Evolutionary conservation across 2,888 invertebrate genomes (phyloP), one percentile per base, ranked within the genome.

Genomic region (Caenorhabditis sp.): DNA sequence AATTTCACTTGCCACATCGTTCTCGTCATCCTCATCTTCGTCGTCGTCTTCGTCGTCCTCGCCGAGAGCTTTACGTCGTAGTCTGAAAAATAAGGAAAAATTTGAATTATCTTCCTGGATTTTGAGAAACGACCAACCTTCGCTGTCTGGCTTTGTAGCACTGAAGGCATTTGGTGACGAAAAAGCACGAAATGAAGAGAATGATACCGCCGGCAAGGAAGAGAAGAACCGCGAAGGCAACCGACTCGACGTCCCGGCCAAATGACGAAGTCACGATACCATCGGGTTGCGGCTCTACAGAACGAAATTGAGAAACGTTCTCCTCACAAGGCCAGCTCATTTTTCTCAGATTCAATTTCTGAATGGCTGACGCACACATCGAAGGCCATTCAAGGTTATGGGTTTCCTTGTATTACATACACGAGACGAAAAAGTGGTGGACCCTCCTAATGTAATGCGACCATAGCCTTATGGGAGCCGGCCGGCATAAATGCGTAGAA

Each of bases 121-220:
- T n/a, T 15, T n/a, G 15, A 27, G 39, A n/a, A n/a, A n/a, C n/a
- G n/a, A n/a, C 8, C 55, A 2, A 81, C 82, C 82, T 73, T 61
- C 82, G 55, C 46, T 77, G 73, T 58, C 82, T 41, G 2, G 80
- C 80, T 58, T 82, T 82, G 62, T 82, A 82, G 32, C 82, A 82
- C 30, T 82, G 82, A 41, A 82, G 56, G 41, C 79, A 80, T 41
- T 82, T 82, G 15, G 82, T 82, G 8, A 82, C 74, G 15, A 82
- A 71, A 59, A 82, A 82, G 50, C 82, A 82, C 11, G 74, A 62
- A 30, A 80, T 66, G 61, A 82, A 82, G 9, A 82, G 56, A 11
- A 82, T 26, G 26, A 80, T 61, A 13, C 81, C 82, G 2, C 80
- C 82, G 2, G 73, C 61, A 3, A 82, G 55, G 48, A 82, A 82